Conservation (phyloP, 2,888 invertebrate genomes). For the Anorthoa munda region DNA sequence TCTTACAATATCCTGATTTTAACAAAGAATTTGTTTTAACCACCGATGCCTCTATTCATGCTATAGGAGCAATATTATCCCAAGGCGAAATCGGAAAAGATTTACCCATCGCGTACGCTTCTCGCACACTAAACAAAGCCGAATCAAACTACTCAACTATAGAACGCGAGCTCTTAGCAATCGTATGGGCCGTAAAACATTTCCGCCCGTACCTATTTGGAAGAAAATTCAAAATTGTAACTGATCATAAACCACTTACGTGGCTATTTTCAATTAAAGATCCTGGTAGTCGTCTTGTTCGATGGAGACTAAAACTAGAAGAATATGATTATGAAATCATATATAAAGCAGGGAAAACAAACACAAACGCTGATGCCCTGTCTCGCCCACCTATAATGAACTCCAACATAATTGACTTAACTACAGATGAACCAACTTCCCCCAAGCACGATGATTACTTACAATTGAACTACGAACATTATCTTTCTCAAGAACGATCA, state of each 20-base stretch:
- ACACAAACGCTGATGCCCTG: constrained; percentile 31
- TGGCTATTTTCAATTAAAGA: constrained; percentile 35
- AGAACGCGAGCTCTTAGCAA: constrained; percentile 74
- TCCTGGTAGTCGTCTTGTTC: constrained; percentile 26
- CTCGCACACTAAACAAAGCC: constrained; percentile 53
- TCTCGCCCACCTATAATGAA: constrained; percentile 22
- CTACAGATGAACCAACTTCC: background rate
- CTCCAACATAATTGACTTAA: constrained; percentile 14
- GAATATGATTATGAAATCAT: constrained; percentile 33
- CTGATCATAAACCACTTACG: constrained; percentile 68
- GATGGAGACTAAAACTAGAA: constrained; percentile 38
- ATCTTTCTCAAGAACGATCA: constrained; percentile 49
- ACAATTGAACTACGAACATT: constrained; percentile 67
- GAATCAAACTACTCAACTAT: constrained; percentile 62
- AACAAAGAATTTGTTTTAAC: constrained; percentile 31
- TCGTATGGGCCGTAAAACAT: constrained; percentile 56
- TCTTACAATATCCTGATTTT: constrained; percentile 37
- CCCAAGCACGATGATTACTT: constrained; percentile 24
- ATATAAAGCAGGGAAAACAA: constrained; percentile 42
- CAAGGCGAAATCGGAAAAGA: constrained; percentile 39
- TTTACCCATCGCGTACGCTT: constrained; percentile 58
- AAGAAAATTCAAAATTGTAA: background rate
- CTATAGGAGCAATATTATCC: constrained; percentile 30
- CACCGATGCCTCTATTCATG: constrained; percentile 23
- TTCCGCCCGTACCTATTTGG: background rate